These are phyloP conservation scores for Abrostola tripartita DNA, from an alignment of 2,888 invertebrate genomes.

Conservation along the genomic window DNA sequence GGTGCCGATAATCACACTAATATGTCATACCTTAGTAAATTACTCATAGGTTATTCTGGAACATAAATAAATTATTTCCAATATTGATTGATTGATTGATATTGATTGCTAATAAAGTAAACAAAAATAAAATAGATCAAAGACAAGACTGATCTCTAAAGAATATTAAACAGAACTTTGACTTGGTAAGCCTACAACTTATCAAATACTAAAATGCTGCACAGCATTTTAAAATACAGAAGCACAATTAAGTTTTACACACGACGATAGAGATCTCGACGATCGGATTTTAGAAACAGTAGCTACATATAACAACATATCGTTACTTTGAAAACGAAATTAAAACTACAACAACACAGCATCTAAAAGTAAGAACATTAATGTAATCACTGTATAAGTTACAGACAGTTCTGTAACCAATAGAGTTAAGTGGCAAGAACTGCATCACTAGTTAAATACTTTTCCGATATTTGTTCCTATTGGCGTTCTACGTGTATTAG, in stretches of 20 bases:
- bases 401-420: slow-evolving; percentile 50
- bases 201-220: no score
- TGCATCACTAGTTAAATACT: slow-evolving; percentile 73
- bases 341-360: not conserved
- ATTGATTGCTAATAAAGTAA: no score
- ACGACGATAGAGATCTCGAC: not conserved
- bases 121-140: no score
- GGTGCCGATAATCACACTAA: no score
- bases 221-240: not conserved
- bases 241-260: not conserved
- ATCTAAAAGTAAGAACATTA: slow-evolving; percentile 3
- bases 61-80: no score
- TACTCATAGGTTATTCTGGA: no score
- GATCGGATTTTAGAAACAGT: not conserved
- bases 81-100: no score
- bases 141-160: no score
- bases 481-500: slow-evolving; percentile 67
- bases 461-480: slow-evolving; percentile 79
- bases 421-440: slow-evolving; percentile 69
- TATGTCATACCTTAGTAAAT: no score
- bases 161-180: not conserved
- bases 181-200: no score
- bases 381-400: slow-evolving; percentile 36
- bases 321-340: not conserved
- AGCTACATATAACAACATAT: not conserved